Evolutionary conservation across 2,113 vertebrate species (phyloP).

Genomic region (Notechis scutatus): DNA sequence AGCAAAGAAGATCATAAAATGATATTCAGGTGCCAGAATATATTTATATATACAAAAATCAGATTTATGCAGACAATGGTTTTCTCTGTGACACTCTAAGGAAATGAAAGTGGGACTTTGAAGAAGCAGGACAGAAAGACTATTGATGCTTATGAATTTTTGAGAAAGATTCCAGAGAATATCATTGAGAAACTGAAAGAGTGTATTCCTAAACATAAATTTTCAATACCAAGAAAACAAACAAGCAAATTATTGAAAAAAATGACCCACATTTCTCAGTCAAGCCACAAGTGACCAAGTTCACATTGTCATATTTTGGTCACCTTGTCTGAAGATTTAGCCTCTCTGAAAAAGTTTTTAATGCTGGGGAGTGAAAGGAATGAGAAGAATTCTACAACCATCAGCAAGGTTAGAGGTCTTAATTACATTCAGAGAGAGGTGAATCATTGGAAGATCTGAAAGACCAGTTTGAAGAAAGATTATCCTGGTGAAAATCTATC

Average conservation of each 20-base stretch:
- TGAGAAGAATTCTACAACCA: neutral
- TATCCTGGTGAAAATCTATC: neutral
- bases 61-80: neutral
- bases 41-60: neutral
- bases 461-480: neutral
- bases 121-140: neutral
- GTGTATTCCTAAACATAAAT: neutral
- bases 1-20: neutral
- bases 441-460: neutral
- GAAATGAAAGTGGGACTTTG: neutral
- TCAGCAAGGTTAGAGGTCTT: neutral
- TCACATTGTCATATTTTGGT: neutral
- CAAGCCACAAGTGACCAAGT: neutral
- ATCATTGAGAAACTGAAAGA: neutral
- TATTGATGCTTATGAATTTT: neutral
- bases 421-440: neutral
- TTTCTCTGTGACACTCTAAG: neutral
- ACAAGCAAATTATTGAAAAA: neutral
- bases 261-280: neutral
- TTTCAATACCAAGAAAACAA: neutral
- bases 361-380: neutral
- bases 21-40: neutral
- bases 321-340: neutral
- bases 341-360: neutral
- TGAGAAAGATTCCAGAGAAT: neutral